phyloP scores from a whole-genome alignment of 2,113 vertebrate species.

The Gnathonemus echidnorhynchus region DNA sequence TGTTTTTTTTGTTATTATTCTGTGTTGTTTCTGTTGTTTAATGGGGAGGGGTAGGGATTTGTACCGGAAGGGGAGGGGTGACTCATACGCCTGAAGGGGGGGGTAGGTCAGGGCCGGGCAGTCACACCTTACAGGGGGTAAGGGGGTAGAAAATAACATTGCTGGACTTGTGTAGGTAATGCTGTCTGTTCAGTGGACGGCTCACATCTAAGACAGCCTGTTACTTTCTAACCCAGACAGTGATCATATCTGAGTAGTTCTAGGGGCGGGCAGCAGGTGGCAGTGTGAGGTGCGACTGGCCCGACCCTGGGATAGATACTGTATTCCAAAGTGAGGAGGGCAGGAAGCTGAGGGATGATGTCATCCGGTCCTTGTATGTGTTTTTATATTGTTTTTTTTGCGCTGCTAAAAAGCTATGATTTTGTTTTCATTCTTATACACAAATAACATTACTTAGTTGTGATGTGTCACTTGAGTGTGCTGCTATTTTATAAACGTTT shows the following conservation, averaged over 20 bases:
- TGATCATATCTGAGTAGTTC: not conserved
- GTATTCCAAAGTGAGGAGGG: conserved; percentile 77
- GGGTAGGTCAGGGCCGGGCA: conserved; percentile 23
- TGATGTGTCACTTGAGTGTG: conserved; percentile 99
- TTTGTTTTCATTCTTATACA: conserved; percentile 88
- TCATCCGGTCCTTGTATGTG: conserved; percentile 70
- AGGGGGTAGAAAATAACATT: not conserved
- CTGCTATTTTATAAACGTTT: conserved; percentile 99
- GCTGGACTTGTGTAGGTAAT: not conserved
- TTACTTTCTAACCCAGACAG: not conserved
- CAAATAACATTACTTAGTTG: conserved; percentile 98
- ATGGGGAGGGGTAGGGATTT: conserved; percentile 42
- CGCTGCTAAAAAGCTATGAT: conserved; percentile 99
- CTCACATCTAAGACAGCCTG: not conserved
- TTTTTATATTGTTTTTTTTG: conserved; percentile 61
- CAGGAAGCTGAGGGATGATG: conserved; percentile 73
- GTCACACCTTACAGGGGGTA: not conserved
- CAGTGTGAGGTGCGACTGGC: not conserved
- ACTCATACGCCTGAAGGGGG: conserved; percentile 52
- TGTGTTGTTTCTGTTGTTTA: conserved; percentile 48
- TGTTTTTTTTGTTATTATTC: conserved; percentile 36
- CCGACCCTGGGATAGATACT: conserved; percentile 64
- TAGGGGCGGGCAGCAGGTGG: not conserved
- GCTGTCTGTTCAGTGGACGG: not conserved
- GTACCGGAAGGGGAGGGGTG: conserved; percentile 53